phyloP scores from a whole-genome alignment of 2,113 vertebrate genomes.

The Halcyon malimbica region DNA sequence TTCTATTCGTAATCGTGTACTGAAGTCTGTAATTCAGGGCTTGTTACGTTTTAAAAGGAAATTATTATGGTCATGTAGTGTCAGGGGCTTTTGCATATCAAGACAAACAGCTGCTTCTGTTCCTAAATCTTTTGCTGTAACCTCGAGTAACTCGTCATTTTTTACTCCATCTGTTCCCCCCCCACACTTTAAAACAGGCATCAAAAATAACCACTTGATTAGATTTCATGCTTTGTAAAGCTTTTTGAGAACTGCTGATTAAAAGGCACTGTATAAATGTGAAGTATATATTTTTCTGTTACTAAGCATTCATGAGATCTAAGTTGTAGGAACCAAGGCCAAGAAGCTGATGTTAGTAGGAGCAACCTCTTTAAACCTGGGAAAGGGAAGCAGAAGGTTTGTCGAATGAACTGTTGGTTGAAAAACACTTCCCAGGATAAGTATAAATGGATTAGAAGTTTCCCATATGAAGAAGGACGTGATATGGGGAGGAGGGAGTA shows the following conservation, averaged over 20 bases:
- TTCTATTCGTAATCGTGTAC: background rate
- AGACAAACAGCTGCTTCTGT: background rate
- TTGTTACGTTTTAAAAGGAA: background rate
- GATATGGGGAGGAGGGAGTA: background rate
- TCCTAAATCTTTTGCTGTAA: background rate
- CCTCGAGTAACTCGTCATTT: background rate
- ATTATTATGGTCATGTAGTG: background rate
- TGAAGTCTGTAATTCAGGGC: background rate
- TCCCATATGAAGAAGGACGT: background rate
- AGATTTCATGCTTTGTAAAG: slow-evolving; percentile 7
- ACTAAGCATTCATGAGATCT: background rate
- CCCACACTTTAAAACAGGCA: background rate
- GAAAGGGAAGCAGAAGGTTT: background rate
- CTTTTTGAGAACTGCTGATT: background rate
- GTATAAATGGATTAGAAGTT: slow-evolving; percentile 42
- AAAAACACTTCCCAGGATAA: slow-evolving; percentile 24
- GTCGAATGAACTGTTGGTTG: background rate
- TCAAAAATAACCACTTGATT: background rate
- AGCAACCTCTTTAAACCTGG: background rate
- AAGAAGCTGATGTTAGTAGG: background rate
- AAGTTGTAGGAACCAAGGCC: background rate
- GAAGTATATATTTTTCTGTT: background rate
- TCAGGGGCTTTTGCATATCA: background rate
- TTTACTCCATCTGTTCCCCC: background rate
- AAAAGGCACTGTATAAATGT: background rate